These are phyloP conservation scores for Sarcophaga variegata DNA, from an alignment of 2,888 invertebrate species.

Conservation along the genomic window DNA sequence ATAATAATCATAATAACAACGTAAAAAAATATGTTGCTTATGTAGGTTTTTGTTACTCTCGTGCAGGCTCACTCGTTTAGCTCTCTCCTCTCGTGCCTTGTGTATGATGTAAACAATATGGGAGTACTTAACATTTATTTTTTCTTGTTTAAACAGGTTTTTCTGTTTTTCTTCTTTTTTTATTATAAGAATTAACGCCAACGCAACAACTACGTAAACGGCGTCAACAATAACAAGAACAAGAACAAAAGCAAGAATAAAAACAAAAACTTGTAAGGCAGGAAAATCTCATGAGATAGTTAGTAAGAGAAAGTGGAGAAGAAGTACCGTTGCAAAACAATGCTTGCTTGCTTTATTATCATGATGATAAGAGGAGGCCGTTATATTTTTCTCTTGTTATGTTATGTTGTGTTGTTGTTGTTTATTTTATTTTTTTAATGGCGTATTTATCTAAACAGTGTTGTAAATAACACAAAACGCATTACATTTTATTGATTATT, in stretches of 20 bases:
- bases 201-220: conserved; percentile 31
- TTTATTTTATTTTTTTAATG: background rate
- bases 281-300: too few relatives aligned
- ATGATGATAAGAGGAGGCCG: too few relatives aligned
- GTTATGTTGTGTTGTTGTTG: too few relatives aligned
- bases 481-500: too few relatives aligned
- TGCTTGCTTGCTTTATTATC: too few relatives aligned
- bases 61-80: background rate
- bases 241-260: conserved; percentile 7
- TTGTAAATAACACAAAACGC: too few relatives aligned
- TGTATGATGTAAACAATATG: conserved; percentile 42
- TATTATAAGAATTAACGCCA: background rate
- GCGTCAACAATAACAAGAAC: background rate
- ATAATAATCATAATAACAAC: conserved; percentile 25
- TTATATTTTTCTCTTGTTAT: too few relatives aligned
- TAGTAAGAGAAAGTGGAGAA: too few relatives aligned
- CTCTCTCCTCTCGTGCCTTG: background rate
- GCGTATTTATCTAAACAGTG: too few relatives aligned
- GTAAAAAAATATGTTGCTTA: conserved; percentile 40
- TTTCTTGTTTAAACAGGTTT: conserved; percentile 56
- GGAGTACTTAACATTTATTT: conserved; percentile 63
- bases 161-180: conserved; percentile 2
- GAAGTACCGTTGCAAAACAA: too few relatives aligned
- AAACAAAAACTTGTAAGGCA: background rate
- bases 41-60: conserved; percentile 20